Base-by-base conservation (phyloP, 2,888 invertebrate species). In the Gibbula magus region DNA sequence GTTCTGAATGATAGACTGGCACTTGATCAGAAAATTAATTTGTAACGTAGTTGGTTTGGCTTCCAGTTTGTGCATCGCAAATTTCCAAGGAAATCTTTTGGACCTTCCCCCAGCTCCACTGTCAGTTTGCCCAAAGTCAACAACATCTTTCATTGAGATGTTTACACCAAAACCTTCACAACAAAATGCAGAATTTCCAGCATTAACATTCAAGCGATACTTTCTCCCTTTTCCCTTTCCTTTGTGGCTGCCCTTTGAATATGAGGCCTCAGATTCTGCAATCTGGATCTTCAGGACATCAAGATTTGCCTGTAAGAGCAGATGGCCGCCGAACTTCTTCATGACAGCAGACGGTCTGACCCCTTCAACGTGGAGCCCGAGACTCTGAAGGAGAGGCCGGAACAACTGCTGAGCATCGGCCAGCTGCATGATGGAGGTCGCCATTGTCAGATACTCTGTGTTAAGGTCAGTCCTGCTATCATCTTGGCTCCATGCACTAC, bases 141-240 rank as follows among this genome's bases (percentile, higher is more conserved):
- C 96, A 93, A 97, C 96, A 92, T 97, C 96, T 89, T 96, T 95
- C 86, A 98, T 95, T 91, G 98, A 97, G 86, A 98, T 95, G 91
- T 98, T 97, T 39, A 98, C 95, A 3, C 96, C 96, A 75, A 98
- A 96, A 91, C 96, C 96, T 93, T 98, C 97, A 93, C 98, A 98
- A 1, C 97, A 94, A 93, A 98, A 98, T 2, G 98, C 96, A 0
- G 98, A 97, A 0, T 96, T 96, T 91, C 75, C 32, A n/a, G 74
- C 56, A 39, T 73, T 61, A n/a, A 73, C 39, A 32, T 81, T 81
- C 22, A 67, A 16, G 18, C 76, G 66, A 32, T 78, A 81, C 56
- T 79, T 80, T 35, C 82, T 79, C 0, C 86, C 84, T 66, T 84
- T 86, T 2, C 86, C 86, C 81, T 88, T 89, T 2, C 87, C 86